These are phyloP conservation scores for Drosophila takahashii DNA, from an alignment of 1,140 invertebrate genomes.

Conservation along the genomic window DNA sequence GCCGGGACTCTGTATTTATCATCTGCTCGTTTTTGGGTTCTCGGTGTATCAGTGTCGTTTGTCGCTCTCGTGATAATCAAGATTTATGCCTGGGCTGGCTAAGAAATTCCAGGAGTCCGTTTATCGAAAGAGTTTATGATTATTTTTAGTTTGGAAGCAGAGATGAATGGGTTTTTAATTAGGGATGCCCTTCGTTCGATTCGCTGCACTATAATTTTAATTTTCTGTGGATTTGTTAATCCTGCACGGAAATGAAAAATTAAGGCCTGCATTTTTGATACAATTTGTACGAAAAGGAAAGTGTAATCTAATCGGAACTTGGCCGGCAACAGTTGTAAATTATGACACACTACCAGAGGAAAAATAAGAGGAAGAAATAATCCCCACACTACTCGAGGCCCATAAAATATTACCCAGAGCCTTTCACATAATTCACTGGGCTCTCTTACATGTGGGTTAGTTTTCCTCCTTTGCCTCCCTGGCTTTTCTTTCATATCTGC, in stretches of 20 bases:
- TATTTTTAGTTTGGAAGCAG: slow-evolving; percentile 6
- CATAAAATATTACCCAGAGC: slow-evolving; percentile 57
- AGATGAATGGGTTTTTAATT: slow-evolving; percentile 78
- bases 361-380: neutral
- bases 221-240: slow-evolving; percentile 18
- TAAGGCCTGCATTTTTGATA: slow-evolving; percentile 30
- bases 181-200: slow-evolving; percentile 23
- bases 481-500: neutral
- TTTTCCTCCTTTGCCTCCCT: slow-evolving; percentile 1
- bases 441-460: slow-evolving; percentile 39
- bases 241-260: slow-evolving; percentile 19
- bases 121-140: slow-evolving; percentile 39
- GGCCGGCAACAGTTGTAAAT: slow-evolving; percentile 53
- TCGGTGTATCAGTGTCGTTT: slow-evolving; percentile 62
- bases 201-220: slow-evolving; percentile 36
- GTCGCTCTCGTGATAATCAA: slow-evolving; percentile 68
- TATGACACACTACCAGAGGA: slow-evolving; percentile 28
- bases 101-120: slow-evolving; percentile 31
- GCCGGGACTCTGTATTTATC: slow-evolving; percentile 54
- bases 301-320: slow-evolving; percentile 46
- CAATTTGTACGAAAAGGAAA: slow-evolving; percentile 20
- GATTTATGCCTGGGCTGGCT: slow-evolving; percentile 57
- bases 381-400: slow-evolving; percentile 1
- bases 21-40: slow-evolving; percentile 34
- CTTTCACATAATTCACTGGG: slow-evolving; percentile 54